Conservation (phyloP, 2,113 vertebrate genomes). For the Anguilla rostrata region DNA sequence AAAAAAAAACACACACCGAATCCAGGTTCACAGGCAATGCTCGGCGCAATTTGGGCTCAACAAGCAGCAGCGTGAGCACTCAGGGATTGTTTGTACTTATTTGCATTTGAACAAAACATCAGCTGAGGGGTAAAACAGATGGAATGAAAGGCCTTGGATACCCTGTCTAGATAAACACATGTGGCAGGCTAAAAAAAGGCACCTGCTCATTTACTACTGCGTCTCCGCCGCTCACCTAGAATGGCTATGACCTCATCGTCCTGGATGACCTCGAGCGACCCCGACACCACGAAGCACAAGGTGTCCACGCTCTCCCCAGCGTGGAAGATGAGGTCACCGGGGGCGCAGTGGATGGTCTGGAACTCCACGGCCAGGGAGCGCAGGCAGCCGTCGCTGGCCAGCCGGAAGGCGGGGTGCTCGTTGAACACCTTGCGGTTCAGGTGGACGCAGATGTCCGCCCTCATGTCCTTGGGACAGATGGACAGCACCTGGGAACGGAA, state of each 20-base stretch:
- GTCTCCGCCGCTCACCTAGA: constrained; percentile 72
- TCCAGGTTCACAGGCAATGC: background rate
- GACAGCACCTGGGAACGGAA: constrained; percentile 80
- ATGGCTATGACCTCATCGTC: constrained; percentile 98
- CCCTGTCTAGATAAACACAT: background rate
- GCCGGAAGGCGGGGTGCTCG: constrained; percentile 91
- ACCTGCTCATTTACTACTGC: background rate
- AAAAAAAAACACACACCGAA: background rate
- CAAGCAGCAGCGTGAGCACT: background rate
- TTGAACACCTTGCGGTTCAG: constrained; percentile 96
- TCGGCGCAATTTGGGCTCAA: background rate
- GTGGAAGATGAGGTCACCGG: constrained; percentile 94
- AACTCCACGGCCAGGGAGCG: constrained; percentile 94
- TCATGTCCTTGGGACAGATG: constrained; percentile 97
- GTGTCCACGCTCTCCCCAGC: constrained; percentile 92
- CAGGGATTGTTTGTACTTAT: background rate
- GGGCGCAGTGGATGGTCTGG: constrained; percentile 93
- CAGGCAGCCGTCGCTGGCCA: constrained; percentile 93
- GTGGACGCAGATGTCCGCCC: constrained; percentile 95
- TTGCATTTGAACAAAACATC: background rate
- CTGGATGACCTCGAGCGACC: constrained; percentile 97
- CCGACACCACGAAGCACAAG: constrained; percentile 94
- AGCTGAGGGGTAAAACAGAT: background rate
- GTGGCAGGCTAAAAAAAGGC: background rate
- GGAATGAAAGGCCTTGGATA: background rate